Evolutionary conservation across 2,797 vertebrate species (phyloP), one percentile per base, ranked within the genome.

Genomic region (Poeciliopsis presidionis): DNA sequence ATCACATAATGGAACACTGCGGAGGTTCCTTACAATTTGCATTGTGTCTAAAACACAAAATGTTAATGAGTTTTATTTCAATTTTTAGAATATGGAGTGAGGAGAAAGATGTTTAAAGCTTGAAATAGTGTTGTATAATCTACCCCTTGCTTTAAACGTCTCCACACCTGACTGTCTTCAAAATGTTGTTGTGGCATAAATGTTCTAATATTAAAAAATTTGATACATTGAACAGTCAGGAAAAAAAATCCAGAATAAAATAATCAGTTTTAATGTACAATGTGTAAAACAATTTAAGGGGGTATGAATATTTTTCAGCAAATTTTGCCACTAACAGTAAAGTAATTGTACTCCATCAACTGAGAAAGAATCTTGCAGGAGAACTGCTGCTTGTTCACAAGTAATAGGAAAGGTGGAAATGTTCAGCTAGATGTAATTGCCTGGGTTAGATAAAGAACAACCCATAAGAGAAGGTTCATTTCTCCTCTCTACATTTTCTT

Each of bases 21-120:
- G 61, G 86, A 89, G 83, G 51, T 86, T 82, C 86, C 81, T 90
- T 91, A 79, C 84, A 87, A 90, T 92, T 87, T 80, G 74, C 75
- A 73, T 20, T 2, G 61, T 74, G 81, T 88, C 86, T 41, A 72
- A 65, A 91, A 90, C 88, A 67, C 51, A 73, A 84, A 78, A 91
- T 79, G 80, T 46, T 77, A 73, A 84, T 87, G 70, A 87, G 49
- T 85, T 86, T 80, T 16, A 4, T 41, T 25, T 41, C 2, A 41
- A 25, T 41, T 41, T 67, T 25, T 41, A 22, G 36, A 67, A 22
- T 22, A 39, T 65, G 61, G 36, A 22, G 4, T 25, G 4, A 69
- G 43, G 25, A 43, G 25, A 43, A 69, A 69, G 22, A 69, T 41
- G 5, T 69, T 69, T 9, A 69, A 45, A n/a, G 25, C 67, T 28